Conservation (phyloP, 2,797 vertebrate species). For the Dendrocincla tyrannina region DNA sequence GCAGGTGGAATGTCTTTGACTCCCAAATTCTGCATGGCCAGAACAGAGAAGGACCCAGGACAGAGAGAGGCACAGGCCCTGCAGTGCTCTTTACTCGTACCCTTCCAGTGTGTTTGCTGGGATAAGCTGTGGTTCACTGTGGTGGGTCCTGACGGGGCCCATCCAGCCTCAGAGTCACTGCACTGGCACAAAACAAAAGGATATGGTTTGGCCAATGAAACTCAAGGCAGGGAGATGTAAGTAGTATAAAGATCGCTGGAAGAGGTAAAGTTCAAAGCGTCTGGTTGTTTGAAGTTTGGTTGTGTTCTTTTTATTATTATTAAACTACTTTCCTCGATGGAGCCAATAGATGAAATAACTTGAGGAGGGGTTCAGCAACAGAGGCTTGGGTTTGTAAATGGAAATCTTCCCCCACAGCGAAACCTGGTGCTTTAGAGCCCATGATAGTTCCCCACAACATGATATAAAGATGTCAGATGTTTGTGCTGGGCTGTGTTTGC, state of each 20-base stretch:
- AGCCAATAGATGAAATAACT: background rate
- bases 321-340: background rate
- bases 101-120: background rate
- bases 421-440: background rate
- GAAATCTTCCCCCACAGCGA: background rate
- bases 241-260: background rate
- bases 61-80: background rate
- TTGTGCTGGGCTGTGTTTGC: background rate
- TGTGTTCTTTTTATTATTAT: background rate
- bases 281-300: background rate
- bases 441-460: background rate
- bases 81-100: background rate
- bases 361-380: background rate
- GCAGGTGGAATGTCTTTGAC: background rate
- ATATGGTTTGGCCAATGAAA: background rate
- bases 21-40: background rate
- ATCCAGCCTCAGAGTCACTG: background rate
- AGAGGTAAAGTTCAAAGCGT: slow-evolving; percentile 44
- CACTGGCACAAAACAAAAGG: slow-evolving; percentile 35
- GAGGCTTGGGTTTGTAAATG: background rate
- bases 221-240: background rate
- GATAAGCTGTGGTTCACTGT: slow-evolving; percentile 8
- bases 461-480: background rate
- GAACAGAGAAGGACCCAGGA: background rate
- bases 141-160: slow-evolving; percentile 25